Evolutionary conservation across 35 echinoderm and acorn worm species (phyloP).

Genomic region (Apostichopus parvimensis): DNA sequence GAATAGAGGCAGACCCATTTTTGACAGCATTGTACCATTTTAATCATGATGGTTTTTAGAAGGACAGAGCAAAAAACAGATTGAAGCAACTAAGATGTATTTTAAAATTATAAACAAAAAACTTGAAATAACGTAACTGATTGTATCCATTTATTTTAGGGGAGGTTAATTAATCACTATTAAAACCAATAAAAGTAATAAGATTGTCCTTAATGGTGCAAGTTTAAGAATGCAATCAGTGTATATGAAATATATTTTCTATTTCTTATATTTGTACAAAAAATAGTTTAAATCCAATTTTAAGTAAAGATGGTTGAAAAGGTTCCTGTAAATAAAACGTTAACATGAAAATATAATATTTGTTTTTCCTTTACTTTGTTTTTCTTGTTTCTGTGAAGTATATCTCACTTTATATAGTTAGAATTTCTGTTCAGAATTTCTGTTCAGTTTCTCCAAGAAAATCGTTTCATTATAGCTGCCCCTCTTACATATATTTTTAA

Average conservation of each 20-base stretch:
- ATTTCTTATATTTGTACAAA: conserved; percentile 53
- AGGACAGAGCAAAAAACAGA: no score
- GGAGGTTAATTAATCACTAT: not conserved
- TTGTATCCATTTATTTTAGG: not conserved
- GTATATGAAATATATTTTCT: conserved; percentile 42
- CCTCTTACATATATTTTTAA: no score
- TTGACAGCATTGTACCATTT: no score
- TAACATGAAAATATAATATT: not conserved
- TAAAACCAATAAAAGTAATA: conserved; percentile 31
- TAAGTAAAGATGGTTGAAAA: not conserved
- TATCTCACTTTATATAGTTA: no score
- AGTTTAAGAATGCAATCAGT: conserved; percentile 48
- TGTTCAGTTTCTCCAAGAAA: no score
- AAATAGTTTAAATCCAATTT: conserved; percentile 8
- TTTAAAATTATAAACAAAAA: not conserved
- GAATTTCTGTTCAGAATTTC: no score
- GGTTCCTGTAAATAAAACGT: not conserved
- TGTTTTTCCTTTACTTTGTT: not conserved
- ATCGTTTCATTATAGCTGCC: no score
- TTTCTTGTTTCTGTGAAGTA: not conserved
- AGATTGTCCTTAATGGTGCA: conserved; percentile 42
- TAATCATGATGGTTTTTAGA: no score
- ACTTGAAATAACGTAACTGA: not conserved
- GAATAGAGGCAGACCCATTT: no score
- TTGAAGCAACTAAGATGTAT: no score